Conservation (phyloP, 2,888 invertebrate species). For the Poecilus cupreus region DNA sequence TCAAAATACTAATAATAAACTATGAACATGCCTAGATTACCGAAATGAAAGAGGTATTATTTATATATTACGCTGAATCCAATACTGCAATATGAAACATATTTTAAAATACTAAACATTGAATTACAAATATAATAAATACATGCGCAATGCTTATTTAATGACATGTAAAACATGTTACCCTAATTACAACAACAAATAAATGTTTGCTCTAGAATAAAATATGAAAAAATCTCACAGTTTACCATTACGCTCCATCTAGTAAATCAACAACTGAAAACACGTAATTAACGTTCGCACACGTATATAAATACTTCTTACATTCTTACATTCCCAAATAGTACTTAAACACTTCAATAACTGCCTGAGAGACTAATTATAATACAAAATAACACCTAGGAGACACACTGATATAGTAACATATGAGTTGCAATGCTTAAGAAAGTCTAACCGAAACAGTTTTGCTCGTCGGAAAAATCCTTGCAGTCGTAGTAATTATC, state of each 20-base stretch:
- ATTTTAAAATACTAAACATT: constrained; percentile 46
- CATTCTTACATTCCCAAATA: constrained; percentile 25
- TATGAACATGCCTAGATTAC: constrained; percentile 53
- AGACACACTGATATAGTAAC: constrained; percentile 41
- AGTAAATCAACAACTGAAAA: constrained; percentile 32
- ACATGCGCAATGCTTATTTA: constrained; percentile 45
- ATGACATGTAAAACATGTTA: constrained; percentile 54
- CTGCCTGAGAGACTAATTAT: constrained; percentile 31
- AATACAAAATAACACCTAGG: constrained; percentile 26
- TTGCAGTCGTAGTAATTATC: constrained; percentile 93
- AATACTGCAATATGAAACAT: constrained; percentile 44
- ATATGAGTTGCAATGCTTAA: constrained; percentile 37
- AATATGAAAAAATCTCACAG: constrained; percentile 47
- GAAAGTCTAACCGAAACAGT: constrained; percentile 81
- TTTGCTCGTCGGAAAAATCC: constrained; percentile 93
- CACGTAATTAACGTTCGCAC: constrained; percentile 39
- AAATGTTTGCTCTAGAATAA: constrained; percentile 49
- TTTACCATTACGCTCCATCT: constrained; percentile 47
- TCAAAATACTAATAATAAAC: constrained; percentile 37
- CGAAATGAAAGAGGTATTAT: constrained; percentile 41
- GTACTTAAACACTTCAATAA: not conserved
- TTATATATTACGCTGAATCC: constrained; percentile 34
- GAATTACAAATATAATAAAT: constrained; percentile 51
- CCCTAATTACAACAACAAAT: constrained; percentile 42
- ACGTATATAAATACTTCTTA: constrained; percentile 36